Conservation (phyloP, 2,797 vertebrate species). For the Melanotaenia nigrans region DNA sequence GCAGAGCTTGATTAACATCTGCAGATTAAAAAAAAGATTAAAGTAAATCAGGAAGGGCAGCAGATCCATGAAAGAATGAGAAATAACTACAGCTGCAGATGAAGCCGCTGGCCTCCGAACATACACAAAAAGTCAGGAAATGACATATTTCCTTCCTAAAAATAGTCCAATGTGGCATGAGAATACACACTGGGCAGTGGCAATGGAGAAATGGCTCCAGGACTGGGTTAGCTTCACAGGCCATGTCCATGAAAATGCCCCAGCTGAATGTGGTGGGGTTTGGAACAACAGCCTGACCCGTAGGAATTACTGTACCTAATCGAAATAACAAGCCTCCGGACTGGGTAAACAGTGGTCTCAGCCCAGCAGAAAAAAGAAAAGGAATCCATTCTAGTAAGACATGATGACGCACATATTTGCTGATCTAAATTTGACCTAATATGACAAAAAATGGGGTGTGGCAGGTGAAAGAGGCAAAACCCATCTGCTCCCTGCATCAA, state of each 20-base stretch:
- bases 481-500: conserved; percentile 28
- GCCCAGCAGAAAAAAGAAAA: neutral
- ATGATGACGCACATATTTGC: neutral
- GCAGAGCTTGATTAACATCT: neutral
- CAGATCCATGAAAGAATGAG: neutral
- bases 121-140: conserved; percentile 27
- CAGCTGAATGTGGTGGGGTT: conserved; percentile 15
- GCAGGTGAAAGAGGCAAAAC: conserved; percentile 20
- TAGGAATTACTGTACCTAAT: conserved; percentile 29
- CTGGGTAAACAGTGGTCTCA: conserved; percentile 19
- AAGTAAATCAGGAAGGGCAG: neutral
- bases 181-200: conserved; percentile 38
- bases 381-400: neutral
- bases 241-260: conserved; percentile 26
- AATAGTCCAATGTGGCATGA: conserved; percentile 40
- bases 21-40: neutral
- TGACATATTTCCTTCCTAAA: conserved; percentile 39
- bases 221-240: conserved; percentile 31
- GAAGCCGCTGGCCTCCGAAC: conserved; percentile 3
- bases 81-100: neutral
- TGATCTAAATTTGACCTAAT: conserved; percentile 10
- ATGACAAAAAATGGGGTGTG: conserved; percentile 8
- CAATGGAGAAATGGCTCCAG: conserved; percentile 13
- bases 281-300: conserved; percentile 7
- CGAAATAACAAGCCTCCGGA: conserved; percentile 35